These are phyloP conservation scores for Syngnathus scovelli DNA, from an alignment of 2,113 vertebrate species.

Conservation along the genomic window DNA sequence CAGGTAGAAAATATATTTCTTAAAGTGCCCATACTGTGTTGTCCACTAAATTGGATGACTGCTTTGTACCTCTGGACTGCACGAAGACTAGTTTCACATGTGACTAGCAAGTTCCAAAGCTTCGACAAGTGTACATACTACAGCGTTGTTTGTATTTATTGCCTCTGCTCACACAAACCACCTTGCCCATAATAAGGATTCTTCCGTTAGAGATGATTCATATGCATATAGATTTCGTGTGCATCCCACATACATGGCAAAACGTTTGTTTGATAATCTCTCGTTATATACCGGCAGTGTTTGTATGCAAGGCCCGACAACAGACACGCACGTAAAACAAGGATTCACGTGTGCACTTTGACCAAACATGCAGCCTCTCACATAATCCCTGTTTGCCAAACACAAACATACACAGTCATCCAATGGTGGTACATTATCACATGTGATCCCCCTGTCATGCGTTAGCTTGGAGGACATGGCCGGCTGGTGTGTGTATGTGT, in stretches of 20 bases:
- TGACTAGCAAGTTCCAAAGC: slow-evolving; percentile 14
- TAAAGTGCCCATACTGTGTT: not conserved
- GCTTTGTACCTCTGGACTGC: slow-evolving; percentile 17
- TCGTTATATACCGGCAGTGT: slow-evolving; percentile 15
- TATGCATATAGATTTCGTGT: slow-evolving; percentile 12
- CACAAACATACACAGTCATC: slow-evolving; percentile 7
- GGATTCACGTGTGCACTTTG: not conserved
- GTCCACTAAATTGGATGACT: slow-evolving; percentile 5
- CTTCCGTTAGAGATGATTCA: slow-evolving; percentile 8
- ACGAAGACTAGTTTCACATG: slow-evolving; percentile 13
- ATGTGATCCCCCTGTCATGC: slow-evolving; percentile 47
- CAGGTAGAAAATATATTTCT: slow-evolving; percentile 13
- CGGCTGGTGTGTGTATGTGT: slow-evolving; percentile 49
- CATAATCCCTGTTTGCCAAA: slow-evolving; percentile 21
- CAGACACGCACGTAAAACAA: slow-evolving; percentile 1
- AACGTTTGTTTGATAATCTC: slow-evolving; percentile 30
- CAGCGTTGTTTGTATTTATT: not conserved
- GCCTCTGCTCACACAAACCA: not conserved
- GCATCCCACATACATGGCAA: slow-evolving; percentile 23
- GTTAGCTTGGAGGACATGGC: slow-evolving; percentile 44
- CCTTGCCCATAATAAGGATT: slow-evolving; percentile 21
- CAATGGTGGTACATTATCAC: slow-evolving; percentile 41
- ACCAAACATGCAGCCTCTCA: slow-evolving; percentile 21
- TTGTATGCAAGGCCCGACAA: slow-evolving; percentile 2
- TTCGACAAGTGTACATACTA: not conserved